Conservation (phyloP, 2,113 vertebrate genomes). For the Datnioides undecimradiatus region DNA sequence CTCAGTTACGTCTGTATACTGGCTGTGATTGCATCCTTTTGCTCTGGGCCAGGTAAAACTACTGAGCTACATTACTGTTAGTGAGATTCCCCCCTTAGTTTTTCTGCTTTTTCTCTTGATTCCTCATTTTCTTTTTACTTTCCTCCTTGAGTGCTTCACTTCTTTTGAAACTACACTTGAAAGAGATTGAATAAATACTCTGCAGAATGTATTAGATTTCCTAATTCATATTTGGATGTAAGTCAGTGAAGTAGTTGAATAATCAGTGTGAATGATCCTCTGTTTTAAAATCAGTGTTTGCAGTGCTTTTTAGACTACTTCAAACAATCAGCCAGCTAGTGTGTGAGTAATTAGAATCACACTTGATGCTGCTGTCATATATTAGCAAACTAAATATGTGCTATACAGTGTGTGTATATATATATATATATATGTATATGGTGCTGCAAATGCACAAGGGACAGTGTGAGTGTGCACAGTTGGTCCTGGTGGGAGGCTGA, state of each 20-base stretch:
- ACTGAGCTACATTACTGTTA: not conserved
- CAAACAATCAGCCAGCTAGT: conserved; percentile 1
- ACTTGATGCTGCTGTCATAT: conserved; percentile 15
- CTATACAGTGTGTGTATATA: not conserved
- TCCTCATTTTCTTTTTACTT: not conserved
- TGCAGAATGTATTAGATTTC: not conserved
- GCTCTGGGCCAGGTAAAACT: conserved; percentile 92
- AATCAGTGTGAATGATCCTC: conserved; percentile 16
- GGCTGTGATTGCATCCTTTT: conserved; percentile 92
- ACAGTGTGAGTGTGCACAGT: conserved; percentile 2
- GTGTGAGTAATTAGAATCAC: conserved; percentile 23
- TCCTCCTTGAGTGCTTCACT: not conserved
- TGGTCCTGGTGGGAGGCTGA: conserved; percentile 34
- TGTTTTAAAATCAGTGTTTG: not conserved
- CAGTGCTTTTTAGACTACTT: not conserved
- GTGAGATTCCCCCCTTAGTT: not conserved
- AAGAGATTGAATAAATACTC: not conserved
- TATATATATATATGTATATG: not conserved
- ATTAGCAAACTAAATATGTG: conserved; percentile 39
- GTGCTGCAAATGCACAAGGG: not conserved
- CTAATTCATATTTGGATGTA: not conserved
- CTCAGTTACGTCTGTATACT: conserved; percentile 91
- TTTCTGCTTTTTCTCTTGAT: not conserved
- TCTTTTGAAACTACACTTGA: not conserved
- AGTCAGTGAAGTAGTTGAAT: conserved; percentile 16